Conservation (phyloP, 2,888 invertebrate species). For the Melikaiella ostensackeni region DNA sequence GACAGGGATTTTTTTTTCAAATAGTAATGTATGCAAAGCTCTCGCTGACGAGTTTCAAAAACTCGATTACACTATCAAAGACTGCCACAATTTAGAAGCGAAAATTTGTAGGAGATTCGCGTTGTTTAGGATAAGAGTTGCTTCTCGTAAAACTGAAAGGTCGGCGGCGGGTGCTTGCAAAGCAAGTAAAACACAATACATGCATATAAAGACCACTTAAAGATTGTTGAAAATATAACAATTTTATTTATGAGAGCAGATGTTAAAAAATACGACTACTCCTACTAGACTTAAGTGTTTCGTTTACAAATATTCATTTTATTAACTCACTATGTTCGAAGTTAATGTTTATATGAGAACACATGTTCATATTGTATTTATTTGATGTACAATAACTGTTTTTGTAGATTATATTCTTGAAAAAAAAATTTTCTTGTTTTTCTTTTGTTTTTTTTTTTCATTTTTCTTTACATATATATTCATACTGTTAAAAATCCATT, state of each 20-base stretch:
- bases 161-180: no score
- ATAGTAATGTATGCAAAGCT: background rate
- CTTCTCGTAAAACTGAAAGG: no score
- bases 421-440: background rate
- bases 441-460: background rate
- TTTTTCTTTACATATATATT: background rate
- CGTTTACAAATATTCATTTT: background rate
- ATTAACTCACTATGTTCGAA: background rate
- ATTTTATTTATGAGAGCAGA: no score
- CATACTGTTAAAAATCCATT: background rate
- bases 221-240: background rate
- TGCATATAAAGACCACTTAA: background rate
- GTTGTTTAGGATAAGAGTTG: background rate
- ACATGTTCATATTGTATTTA: background rate
- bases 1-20: no score
- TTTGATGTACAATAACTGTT: background rate
- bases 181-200: no score
- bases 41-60: background rate
- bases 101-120: background rate
- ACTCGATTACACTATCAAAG: background rate
- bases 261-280: background rate
- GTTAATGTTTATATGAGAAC: background rate
- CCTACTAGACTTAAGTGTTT: background rate
- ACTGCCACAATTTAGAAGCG: background rate
- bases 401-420: background rate